Percentiles rank a stretch among this genome's conserved stretches.
Conservation (phyloP, 2,888 invertebrate genomes). For the Aporophyla nigra region DNA sequence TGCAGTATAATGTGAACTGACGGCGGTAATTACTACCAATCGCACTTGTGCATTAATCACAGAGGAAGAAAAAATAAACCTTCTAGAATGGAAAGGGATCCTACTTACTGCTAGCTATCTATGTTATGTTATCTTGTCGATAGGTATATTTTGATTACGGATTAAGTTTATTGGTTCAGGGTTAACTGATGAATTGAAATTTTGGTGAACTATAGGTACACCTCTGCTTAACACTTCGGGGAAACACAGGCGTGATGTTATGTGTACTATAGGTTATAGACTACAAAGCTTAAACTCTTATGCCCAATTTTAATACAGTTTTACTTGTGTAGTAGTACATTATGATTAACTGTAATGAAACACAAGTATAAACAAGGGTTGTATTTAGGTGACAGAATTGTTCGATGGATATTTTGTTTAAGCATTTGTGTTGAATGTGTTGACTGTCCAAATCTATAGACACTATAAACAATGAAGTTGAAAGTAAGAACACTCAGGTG, state of each 20-base stretch:
- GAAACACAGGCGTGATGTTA: too few species aligned
- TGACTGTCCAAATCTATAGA: neutral
- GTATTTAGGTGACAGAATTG: neutral
- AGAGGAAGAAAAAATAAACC: slow-evolving; percentile 24
- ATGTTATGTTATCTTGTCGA: neutral
- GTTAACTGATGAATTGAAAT: too few species aligned
- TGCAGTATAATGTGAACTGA: slow-evolving; percentile 47
- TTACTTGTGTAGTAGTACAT: too few species aligned
- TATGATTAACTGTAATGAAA: neutral
- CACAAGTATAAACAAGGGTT: neutral
- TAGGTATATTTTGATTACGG: neutral
- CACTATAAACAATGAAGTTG: neutral
- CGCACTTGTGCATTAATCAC: slow-evolving; percentile 43
- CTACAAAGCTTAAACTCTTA: neutral
- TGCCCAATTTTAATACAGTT: neutral
- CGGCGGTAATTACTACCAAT: slow-evolving; percentile 61
- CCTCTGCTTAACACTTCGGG: too few species aligned
- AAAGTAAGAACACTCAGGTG: neutral
- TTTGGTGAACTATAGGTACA: too few species aligned
- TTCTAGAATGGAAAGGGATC: neutral
- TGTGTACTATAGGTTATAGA: neutral
- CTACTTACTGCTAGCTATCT: neutral
- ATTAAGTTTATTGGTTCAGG: neutral
- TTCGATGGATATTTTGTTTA: neutral
- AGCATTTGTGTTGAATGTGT: neutral